Evolutionary conservation across 2,888 invertebrate species (phyloP).

Genomic region (Allacma fusca): DNA sequence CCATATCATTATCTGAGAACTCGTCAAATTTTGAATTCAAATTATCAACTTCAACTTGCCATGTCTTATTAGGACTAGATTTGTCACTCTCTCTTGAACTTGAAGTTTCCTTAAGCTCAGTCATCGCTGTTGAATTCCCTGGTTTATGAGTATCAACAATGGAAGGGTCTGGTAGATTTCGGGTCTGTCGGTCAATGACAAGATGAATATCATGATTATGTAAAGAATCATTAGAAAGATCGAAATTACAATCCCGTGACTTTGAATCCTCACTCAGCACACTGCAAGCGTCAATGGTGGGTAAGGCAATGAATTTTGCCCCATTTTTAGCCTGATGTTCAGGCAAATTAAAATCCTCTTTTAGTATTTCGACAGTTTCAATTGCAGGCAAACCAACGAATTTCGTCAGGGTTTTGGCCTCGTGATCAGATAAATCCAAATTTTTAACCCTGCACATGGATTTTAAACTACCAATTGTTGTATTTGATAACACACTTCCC

Average conservation of each 20-base stretch:
- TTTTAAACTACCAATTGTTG: neutral
- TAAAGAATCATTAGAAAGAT: neutral
- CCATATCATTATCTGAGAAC: too few species aligned
- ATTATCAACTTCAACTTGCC: too few species aligned
- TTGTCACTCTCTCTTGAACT: too few species aligned
- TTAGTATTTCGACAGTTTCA: too few species aligned
- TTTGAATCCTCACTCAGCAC: neutral
- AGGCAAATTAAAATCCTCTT: neutral
- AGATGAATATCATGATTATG: neutral
- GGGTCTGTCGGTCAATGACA: neutral
- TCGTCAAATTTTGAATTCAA: too few species aligned
- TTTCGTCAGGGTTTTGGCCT: neutral
- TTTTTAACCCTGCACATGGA: neutral
- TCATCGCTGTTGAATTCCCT: neutral
- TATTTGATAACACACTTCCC: neutral
- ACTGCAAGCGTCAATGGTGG: neutral
- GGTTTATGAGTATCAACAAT: slow-evolving; percentile 26
- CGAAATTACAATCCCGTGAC: neutral
- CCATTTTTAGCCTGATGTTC: neutral
- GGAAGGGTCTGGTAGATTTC: neutral
- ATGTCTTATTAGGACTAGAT: too few species aligned
- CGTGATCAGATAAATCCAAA: slow-evolving; percentile 9
- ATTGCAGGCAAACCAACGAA: neutral
- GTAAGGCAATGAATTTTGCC: neutral
- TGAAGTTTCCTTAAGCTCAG: too few species aligned